These are phyloP conservation scores for Metaphire vulgaris DNA, from an alignment of 1,140 invertebrate species.

Conservation along the genomic window DNA sequence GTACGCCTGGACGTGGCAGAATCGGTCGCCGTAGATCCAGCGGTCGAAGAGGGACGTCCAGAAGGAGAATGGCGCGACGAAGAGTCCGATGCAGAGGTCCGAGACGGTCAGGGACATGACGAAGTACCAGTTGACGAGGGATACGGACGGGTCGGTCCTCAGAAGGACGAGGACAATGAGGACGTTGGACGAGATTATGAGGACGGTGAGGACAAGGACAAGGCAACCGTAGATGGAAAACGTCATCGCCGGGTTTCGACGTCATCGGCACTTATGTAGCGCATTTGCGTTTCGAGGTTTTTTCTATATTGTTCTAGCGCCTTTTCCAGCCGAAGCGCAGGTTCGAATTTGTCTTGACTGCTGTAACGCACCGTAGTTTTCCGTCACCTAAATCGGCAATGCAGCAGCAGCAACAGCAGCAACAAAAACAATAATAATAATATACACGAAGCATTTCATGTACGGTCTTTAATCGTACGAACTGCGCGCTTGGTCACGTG, in stretches of 20 bases:
- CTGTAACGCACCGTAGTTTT: neutral
- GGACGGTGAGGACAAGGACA: constrained; percentile 34
- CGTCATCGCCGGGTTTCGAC: neutral
- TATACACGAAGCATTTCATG: neutral
- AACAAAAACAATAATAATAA: neutral
- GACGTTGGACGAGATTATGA: constrained; percentile 37
- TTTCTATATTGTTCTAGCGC: neutral
- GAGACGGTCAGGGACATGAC: constrained; percentile 72
- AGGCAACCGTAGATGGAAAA: constrained; percentile 37
- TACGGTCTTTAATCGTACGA: neutral
- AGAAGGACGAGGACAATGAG: constrained; percentile 39
- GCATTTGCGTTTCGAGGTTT: no score
- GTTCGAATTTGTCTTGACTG: neutral
- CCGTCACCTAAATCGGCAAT: no score
- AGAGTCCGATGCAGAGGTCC: constrained; percentile 76
- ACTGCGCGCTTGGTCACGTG: no score
- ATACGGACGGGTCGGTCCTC: constrained; percentile 36
- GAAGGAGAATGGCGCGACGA: constrained; percentile 85
- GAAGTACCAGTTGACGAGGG: constrained; percentile 42
- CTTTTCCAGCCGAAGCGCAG: neutral
- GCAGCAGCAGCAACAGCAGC: no score
- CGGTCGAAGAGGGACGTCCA: constrained; percentile 71
- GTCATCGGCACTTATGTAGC: neutral
- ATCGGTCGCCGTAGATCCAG: constrained; percentile 76
- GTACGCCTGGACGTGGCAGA: constrained; percentile 68